A percentile compares a stretch with the other conserved stretches of the same genome.
Conservation (phyloP, 2,113 vertebrate genomes). For the Rhinichthys klamathensis region DNA sequence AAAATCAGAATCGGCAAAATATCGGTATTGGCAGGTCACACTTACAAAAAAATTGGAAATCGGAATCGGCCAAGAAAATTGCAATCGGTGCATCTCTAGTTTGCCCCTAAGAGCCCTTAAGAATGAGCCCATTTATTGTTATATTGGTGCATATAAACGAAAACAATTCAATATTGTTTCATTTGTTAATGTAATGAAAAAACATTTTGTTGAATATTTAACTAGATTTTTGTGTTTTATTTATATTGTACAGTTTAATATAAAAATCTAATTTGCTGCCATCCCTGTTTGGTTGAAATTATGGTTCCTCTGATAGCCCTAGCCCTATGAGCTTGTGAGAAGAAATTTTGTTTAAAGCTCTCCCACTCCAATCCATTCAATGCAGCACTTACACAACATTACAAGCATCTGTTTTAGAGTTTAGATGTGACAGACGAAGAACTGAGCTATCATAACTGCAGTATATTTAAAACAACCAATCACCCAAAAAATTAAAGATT, state of each 20-base stretch:
- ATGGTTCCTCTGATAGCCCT: neutral
- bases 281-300: neutral
- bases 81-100: neutral
- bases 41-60: too few relatives aligned
- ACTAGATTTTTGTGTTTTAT: neutral
- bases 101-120: neutral
- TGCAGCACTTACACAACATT: neutral
- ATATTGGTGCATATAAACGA: neutral
- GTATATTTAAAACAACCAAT: neutral
- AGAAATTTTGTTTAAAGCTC: neutral
- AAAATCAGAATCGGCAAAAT: too few relatives aligned
- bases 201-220: neutral
- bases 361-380: neutral
- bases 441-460: neutral
- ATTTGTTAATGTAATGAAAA: neutral
- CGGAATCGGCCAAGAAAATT: too few relatives aligned
- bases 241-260: neutral
- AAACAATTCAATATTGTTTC: neutral
- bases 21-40: too few relatives aligned
- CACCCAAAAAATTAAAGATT: neutral
- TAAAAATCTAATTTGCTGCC: neutral
- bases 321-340: neutral
- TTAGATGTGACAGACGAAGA: neutral
- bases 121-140: neutral
- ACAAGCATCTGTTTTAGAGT: slow-evolving; percentile 3